Conservation (phyloP, 2,888 invertebrate genomes). For the Drosophila prostipennis region DNA sequence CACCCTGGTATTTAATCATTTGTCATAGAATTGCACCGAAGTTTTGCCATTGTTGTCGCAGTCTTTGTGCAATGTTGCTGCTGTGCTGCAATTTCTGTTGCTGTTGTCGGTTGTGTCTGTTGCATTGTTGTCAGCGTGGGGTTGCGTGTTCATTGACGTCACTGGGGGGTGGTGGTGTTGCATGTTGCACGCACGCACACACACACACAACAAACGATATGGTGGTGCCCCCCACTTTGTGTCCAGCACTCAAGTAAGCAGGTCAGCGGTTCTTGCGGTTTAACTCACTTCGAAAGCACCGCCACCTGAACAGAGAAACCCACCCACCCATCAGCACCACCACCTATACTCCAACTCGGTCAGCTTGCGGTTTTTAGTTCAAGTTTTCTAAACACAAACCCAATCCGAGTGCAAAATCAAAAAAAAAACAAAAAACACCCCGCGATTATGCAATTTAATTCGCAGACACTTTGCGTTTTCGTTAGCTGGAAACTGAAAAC, state of each 20-base stretch:
- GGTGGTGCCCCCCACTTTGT: conserved; percentile 50
- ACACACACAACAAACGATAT: conserved; percentile 40
- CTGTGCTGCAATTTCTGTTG: conserved; percentile 9
- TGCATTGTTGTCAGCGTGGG: conserved; percentile 62
- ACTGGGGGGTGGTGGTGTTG: conserved; percentile 46
- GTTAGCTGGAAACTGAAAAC: conserved; percentile 53
- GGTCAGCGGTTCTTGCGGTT: conserved; percentile 75
- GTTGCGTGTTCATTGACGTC: conserved; percentile 75
- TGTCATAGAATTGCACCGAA: conserved; percentile 59
- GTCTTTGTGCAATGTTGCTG: conserved; percentile 23
- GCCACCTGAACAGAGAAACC: not conserved
- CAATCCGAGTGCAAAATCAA: not conserved
- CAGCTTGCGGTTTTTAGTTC: conserved; percentile 65
- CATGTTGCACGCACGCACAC: conserved; percentile 75
- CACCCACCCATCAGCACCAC: conserved; percentile 14
- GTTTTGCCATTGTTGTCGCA: conserved; percentile 44
- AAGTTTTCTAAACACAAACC: conserved; percentile 45
- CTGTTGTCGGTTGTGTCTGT: conserved; percentile 32
- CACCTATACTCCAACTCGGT: conserved; percentile 38
- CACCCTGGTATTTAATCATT: conserved; percentile 55
- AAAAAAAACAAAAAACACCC: conserved; percentile 6
- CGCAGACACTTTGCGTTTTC: not conserved
- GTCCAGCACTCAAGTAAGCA: conserved; percentile 68
- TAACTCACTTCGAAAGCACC: conserved; percentile 44
- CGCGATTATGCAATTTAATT: conserved; percentile 24